These are phyloP conservation scores for Cirrhinus molitorella DNA, from an alignment of 2,797 vertebrate genomes.

Conservation along the genomic window DNA sequence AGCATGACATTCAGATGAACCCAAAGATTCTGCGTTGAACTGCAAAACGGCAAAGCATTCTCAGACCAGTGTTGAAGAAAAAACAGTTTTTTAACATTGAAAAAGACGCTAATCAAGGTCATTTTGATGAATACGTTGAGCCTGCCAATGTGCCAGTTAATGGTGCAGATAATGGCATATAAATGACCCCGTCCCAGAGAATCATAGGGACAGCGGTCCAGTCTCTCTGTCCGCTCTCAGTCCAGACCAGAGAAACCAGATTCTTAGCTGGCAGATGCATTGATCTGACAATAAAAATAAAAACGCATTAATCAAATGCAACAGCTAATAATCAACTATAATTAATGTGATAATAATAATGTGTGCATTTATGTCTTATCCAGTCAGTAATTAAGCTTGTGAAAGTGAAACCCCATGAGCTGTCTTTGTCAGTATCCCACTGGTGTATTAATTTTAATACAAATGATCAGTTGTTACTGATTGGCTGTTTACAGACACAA, in stretches of 20 bases:
- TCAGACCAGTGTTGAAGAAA: not conserved
- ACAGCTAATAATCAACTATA: not conserved
- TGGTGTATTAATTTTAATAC: not conserved
- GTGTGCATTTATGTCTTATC: not conserved
- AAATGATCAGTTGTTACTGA: not conserved
- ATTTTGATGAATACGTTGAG: conserved; percentile 66
- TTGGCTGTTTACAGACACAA: no score
- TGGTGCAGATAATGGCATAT: conserved; percentile 59
- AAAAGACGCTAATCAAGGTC: conserved; percentile 70
- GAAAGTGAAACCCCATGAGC: not conserved
- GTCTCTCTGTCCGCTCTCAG: conserved; percentile 5
- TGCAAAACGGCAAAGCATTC: conserved; percentile 28
- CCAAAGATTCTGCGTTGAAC: not conserved
- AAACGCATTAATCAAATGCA: no score
- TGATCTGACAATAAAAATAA: not conserved
- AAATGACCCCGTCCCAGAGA: conserved; percentile 28
- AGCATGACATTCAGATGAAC: not conserved
- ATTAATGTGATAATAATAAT: not conserved
- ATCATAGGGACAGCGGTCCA: not conserved
- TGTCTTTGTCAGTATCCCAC: not conserved
- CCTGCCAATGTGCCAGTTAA: conserved; percentile 62
- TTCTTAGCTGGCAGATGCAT: not conserved
- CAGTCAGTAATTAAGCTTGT: not conserved
- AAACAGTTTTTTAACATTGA: conserved; percentile 54
- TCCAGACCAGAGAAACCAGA: not conserved